Conservation (phyloP, 2,797 vertebrate species). For the Columba guinea region DNA sequence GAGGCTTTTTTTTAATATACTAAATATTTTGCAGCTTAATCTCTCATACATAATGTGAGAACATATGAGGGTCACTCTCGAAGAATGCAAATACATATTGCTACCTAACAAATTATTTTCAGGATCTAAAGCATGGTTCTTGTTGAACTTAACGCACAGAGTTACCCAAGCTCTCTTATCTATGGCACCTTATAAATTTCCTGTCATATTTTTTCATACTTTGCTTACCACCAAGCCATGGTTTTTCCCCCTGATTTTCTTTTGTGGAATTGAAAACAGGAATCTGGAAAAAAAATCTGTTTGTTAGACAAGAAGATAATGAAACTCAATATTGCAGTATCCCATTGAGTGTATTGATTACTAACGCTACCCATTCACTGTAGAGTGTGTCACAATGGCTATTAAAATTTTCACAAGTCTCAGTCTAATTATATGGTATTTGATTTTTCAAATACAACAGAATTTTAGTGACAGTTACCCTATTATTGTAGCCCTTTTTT, state of each 20-base stretch:
- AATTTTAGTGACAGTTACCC: not conserved
- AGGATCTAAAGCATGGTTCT: not conserved
- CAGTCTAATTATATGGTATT: not conserved
- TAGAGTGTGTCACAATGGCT: not conserved
- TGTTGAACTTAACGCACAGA: not conserved
- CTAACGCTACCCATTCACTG: not conserved
- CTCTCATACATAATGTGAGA: slow-evolving; percentile 39
- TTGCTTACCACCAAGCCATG: not conserved
- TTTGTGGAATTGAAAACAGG: not conserved
- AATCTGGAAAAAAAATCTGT: not conserved
- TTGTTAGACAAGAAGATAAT: not conserved
- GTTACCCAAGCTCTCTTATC: slow-evolving; percentile 3
- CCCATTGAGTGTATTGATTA: not conserved
- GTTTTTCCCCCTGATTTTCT: not conserved
- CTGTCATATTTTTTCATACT: not conserved
- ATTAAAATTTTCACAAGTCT: not conserved
- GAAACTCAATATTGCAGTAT: not conserved
- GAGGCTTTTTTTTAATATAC: not conserved
- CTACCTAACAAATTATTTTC: slow-evolving; percentile 37
- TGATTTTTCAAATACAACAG: not conserved
- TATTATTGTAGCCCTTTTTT: not conserved
- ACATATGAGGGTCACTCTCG: not conserved
- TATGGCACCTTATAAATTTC: not conserved
- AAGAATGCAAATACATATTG: slow-evolving; percentile 1
- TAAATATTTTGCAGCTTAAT: slow-evolving; percentile 53